These are phyloP conservation scores for Periparus ater DNA, from an alignment of 2,797 vertebrate genomes.

Conservation along the genomic window DNA sequence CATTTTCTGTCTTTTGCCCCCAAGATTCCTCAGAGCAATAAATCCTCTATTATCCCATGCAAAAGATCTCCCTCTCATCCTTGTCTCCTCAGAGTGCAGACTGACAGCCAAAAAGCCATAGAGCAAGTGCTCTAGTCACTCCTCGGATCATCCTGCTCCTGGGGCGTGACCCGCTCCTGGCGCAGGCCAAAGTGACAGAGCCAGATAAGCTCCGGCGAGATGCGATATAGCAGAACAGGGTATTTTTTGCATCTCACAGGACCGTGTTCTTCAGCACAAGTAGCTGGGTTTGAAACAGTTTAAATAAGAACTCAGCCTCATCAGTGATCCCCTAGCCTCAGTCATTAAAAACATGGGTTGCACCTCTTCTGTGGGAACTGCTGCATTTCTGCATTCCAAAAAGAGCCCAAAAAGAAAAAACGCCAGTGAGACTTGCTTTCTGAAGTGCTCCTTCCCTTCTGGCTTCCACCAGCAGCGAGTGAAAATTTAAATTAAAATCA, in stretches of 20 bases:
- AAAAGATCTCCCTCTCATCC: too few species aligned
- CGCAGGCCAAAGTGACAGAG: too few species aligned
- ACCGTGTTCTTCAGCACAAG: background rate
- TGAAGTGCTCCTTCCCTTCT: constrained; percentile 55
- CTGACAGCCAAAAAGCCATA: too few species aligned
- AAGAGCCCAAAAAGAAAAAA: background rate
- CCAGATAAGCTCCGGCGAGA: too few species aligned
- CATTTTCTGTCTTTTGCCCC: too few species aligned
- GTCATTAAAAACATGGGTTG: background rate
- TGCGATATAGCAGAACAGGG: background rate
- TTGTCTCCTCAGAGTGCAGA: too few species aligned
- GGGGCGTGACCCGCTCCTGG: too few species aligned
- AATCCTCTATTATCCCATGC: too few species aligned
- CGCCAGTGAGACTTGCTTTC: background rate
- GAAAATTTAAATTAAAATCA: constrained; percentile 60
- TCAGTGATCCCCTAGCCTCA: background rate
- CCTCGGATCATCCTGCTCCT: too few species aligned
- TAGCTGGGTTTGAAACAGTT: background rate
- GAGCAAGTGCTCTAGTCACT: too few species aligned
- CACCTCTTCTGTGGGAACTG: background rate
- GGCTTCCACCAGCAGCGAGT: constrained; percentile 43
- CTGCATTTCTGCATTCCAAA: background rate
- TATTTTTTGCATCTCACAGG: background rate
- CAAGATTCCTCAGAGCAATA: too few species aligned
- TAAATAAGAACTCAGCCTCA: background rate